phyloP scores from a whole-genome alignment of 2,888 invertebrate species.

The Nymphalis c-album region DNA sequence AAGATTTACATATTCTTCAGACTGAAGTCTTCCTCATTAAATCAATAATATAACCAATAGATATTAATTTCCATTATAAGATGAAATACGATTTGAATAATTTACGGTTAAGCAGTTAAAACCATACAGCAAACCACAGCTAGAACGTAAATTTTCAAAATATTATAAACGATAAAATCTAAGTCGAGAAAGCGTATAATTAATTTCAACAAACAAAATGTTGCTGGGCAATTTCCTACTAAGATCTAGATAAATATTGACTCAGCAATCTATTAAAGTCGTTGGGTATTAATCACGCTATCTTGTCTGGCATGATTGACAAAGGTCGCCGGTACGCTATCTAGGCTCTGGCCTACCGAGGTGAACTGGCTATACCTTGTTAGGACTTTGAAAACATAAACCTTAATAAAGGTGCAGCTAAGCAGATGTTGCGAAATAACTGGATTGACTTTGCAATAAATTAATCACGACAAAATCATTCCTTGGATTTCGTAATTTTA shows the following conservation, averaged over 20 bases:
- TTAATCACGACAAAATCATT: constrained; percentile 16
- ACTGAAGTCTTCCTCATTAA: too few species aligned
- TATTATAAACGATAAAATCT: constrained; percentile 1
- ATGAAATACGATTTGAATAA: too few species aligned
- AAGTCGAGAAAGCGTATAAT: constrained; percentile 1
- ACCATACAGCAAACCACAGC: neutral
- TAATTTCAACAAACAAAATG: constrained; percentile 9
- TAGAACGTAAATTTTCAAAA: neutral
- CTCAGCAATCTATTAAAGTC: constrained; percentile 49
- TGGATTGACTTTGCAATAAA: constrained; percentile 24
- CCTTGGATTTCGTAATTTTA: constrained; percentile 9
- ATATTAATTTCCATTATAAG: too few species aligned
- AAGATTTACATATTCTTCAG: too few species aligned
- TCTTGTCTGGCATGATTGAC: constrained; percentile 51
- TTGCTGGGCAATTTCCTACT: constrained; percentile 28
- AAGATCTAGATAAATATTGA: constrained; percentile 40
- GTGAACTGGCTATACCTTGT: constrained; percentile 35
- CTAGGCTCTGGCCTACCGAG: constrained; percentile 34
- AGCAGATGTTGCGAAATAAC: constrained; percentile 35
- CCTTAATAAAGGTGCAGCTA: constrained; percentile 20
- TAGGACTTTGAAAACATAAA: constrained; percentile 24
- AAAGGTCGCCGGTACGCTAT: constrained; percentile 59
- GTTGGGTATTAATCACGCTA: constrained; percentile 53
- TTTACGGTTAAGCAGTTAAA: too few species aligned
- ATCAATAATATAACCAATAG: too few species aligned